phyloP scores from a whole-genome alignment of 2,113 vertebrate genomes.

The Callithrix jacchus region DNA sequence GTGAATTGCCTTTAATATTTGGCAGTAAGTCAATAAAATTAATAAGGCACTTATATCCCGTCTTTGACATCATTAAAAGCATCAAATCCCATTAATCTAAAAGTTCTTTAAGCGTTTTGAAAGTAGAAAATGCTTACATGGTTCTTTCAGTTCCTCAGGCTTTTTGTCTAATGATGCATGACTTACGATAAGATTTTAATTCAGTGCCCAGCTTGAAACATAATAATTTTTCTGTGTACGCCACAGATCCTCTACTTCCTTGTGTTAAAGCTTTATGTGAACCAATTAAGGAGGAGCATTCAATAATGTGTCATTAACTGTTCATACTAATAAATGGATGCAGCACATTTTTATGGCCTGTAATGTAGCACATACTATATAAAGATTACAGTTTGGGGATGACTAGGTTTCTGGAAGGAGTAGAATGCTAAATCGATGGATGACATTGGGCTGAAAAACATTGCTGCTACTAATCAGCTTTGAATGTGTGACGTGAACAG shows the following conservation, averaged over 20 bases:
- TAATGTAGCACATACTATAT: background rate
- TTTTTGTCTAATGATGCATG: conserved; percentile 33
- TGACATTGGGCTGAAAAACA: background rate
- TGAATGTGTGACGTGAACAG: background rate
- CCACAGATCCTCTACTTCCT: background rate
- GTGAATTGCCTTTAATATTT: conserved; percentile 38
- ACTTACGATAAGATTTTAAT: background rate
- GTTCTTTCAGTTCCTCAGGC: conserved; percentile 6
- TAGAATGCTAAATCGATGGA: background rate
- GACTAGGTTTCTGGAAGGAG: background rate
- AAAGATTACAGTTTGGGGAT: background rate
- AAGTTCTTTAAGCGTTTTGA: conserved; percentile 43
- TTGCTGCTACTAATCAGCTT: background rate
- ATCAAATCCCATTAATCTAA: conserved; percentile 56
- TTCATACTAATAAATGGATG: background rate
- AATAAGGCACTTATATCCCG: conserved; percentile 37
- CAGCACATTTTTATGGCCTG: background rate
- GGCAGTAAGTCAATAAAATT: conserved; percentile 60
- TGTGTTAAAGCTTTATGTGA: background rate
- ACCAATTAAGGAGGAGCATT: background rate
- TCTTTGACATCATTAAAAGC: conserved; percentile 55
- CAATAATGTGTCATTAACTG: background rate
- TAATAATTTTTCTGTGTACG: background rate
- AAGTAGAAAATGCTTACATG: conserved; percentile 8
- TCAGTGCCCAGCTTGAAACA: background rate